Base-by-base conservation (phyloP, 2,113 vertebrate genomes). In the Heterochromis multidens region DNA sequence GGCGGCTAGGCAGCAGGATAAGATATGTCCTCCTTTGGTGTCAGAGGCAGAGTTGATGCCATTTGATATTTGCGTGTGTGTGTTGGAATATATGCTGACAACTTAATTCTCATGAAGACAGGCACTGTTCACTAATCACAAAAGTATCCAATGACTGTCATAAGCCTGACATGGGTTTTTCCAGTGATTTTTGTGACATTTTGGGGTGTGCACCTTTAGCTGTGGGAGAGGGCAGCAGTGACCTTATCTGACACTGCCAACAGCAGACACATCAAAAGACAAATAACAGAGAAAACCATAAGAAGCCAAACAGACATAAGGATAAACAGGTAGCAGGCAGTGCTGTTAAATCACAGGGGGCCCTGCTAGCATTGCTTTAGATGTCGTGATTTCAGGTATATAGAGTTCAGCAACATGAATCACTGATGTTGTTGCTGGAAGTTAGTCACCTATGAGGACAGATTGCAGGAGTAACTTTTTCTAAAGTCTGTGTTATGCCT, bases 21-120 rank as follows among this genome's bases (percentile, higher is more conserved):
- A 91, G 80, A 93, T 88, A 85, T 49, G 88, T 91, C 86, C 76
- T 80, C 72, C 40, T 89, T 67, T 61, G 46, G 62, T 70, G 37
- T 90, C 65, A 65, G 46, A 84, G 63, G 60, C 77, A 27, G 83
- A 86, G 49, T 91, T 56, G 62, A 54, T 80, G 85, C 85, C n/a
- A 60, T 90, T 86, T 87, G 83, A 90, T 86, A 70, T 77, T 63
- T 43, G 52, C 33, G 76, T 59, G 14, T 79, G 70, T 16, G 58
- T 76, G 81, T 67, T 70, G n/a, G 37, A 25, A 40, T 17, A 33
- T 60, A 10, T 76, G 77, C 1, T 54, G 43, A 37, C 8, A 7
- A 62, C 37, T 17, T 31, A 16, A 63, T 52, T 54, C 31, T 81
- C 79, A 74, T 29, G 54, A 79, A 82, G 33, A 81, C 62, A 3